These are phyloP conservation scores for Zoanthus solanderi DNA, from an alignment of 92 coral and sea anemone species.

Conservation along the genomic window DNA sequence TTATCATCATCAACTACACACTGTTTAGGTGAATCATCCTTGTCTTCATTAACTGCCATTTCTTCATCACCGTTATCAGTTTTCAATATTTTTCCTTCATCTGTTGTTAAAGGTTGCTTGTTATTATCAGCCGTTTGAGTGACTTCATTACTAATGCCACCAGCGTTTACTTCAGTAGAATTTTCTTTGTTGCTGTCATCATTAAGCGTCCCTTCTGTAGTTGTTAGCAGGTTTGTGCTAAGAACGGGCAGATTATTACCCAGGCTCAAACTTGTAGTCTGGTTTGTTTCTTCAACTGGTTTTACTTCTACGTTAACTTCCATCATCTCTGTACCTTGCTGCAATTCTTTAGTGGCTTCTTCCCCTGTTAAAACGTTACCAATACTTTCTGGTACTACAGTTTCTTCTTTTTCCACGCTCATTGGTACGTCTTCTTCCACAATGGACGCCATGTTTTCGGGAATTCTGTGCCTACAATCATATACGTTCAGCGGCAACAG, in stretches of 20 bases:
- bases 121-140: not conserved
- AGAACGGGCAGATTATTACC: no score
- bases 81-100: not conserved
- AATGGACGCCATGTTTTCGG: constrained; percentile 33
- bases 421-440: not conserved
- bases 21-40: not conserved
- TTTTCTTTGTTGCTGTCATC: not conserved
- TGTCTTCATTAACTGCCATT: not conserved
- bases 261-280: not conserved
- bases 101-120: not conserved
- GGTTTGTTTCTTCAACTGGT: not conserved
- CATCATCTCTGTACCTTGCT: not conserved
- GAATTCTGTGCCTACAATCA: not conserved
- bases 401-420: not conserved
- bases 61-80: not conserved
- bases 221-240: not conserved
- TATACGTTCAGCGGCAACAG: constrained; percentile 10
- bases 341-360: not conserved
- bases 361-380: not conserved
- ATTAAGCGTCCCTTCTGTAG: not conserved
- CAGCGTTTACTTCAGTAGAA: not conserved
- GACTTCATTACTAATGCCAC: no score
- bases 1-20: not conserved
- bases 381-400: not conserved
- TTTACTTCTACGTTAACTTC: not conserved